Conservation (phyloP, 1,140 invertebrate genomes). For the Piezodorus guildinii region DNA sequence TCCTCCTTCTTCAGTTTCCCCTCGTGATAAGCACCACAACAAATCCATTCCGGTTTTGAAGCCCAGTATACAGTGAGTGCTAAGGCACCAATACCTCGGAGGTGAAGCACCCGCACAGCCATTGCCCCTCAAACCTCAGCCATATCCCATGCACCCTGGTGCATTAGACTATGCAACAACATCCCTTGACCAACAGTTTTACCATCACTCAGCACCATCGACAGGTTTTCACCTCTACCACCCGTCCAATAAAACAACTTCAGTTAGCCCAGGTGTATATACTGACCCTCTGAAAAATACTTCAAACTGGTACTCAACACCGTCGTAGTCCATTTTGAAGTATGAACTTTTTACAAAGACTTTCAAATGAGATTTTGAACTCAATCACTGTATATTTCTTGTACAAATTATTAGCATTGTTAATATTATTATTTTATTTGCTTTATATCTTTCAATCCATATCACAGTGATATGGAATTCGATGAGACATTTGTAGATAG, state of each 20-base stretch:
- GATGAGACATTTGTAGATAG: conserved; percentile 13
- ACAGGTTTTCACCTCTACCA: conserved; percentile 83
- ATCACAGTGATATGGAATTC: background rate
- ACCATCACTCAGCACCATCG: conserved; percentile 49
- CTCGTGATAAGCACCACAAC: conserved; percentile 70
- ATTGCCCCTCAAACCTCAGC: conserved; percentile 78
- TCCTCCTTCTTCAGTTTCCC: conserved; percentile 86
- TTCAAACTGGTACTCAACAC: conserved; percentile 63
- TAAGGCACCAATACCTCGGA: conserved; percentile 43
- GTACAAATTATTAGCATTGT: conserved; percentile 16
- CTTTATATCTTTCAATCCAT: conserved; percentile 2
- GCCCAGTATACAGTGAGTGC: conserved; percentile 35
- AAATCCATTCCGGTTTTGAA: conserved; percentile 37
- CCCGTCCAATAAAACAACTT: conserved; percentile 50
- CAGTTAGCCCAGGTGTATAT: conserved; percentile 40
- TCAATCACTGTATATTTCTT: background rate
- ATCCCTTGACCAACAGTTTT: conserved; percentile 68
- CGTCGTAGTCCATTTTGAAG: conserved; percentile 45
- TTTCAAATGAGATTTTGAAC: background rate
- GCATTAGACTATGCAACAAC: conserved; percentile 43
- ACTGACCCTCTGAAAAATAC: conserved; percentile 38
- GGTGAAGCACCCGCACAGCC: conserved; percentile 51
- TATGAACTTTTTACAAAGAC: background rate
- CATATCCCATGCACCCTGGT: conserved; percentile 49
- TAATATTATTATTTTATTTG: conserved; percentile 16